Base-by-base conservation (phyloP, 2,888 invertebrate genomes). In the Diaprepes abbreviatus region DNA sequence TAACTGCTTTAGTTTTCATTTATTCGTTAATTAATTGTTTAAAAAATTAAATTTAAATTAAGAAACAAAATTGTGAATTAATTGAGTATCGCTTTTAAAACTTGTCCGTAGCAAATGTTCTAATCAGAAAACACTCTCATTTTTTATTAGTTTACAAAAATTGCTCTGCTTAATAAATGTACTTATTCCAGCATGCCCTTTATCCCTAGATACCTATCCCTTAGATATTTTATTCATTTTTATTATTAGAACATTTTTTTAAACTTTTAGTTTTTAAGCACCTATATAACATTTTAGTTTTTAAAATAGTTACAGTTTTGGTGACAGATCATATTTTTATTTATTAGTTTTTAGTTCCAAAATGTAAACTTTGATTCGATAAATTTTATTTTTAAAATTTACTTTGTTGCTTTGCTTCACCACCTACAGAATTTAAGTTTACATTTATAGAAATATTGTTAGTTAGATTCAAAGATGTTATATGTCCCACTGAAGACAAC, bases 131-230 rank as follows among this genome's bases (percentile, higher is more conserved):
- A 33, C 7, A 21, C 24, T 24, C 24, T 19, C 10, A 43, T 10
- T n/a, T 21, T 43, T n/a, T 6, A 17, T 40, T 40, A 17, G 40
- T 2, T 24, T 16, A 21, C 1, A 43, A 38, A 14, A 28, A 28
- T 59, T 3, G 59, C 43, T 58, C 58, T 58, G 58, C 17, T 48
- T 28, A 24, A 38, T 38, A 14, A 3, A 48, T 48, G 24, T 50
- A 50, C 43, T 43, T 12, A 40, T 40, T 57, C 58, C 40, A 59
- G 45, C 45, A 59, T 59, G 59, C 3, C 16, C 17, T 10, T 24
- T 38, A 38, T 12, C 33, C 38, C 40, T 38, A 24, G 48, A 28
- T 1, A 50, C 21, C 28, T 9, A 6, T 28, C 48, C 48, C 4
- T 50, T 50, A 50, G 48, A 50, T 28, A 50, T 50, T 50, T 28